phyloP scores from a whole-genome alignment of 1,140 invertebrate species.

The Galendromus occidentalis region DNA sequence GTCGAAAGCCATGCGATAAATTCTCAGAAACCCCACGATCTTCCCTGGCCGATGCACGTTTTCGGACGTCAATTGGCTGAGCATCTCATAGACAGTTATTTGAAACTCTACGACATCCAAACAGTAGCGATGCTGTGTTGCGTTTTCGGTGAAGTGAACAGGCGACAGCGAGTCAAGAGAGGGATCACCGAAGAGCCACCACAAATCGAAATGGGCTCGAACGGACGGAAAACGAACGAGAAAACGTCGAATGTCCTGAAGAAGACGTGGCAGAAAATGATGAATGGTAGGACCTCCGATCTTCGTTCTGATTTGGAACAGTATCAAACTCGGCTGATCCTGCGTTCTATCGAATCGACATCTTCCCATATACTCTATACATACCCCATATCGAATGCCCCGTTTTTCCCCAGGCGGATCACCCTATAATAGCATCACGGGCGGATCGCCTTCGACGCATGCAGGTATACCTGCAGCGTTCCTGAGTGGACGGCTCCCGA shows the following conservation, averaged over 20 bases:
- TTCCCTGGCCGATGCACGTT: constrained; percentile 54
- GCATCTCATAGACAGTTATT: constrained; percentile 40
- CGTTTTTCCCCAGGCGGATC: constrained; percentile 44
- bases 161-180: background rate
- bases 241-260: constrained; percentile 3
- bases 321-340: background rate
- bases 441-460: background rate
- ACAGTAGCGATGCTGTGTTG: constrained; percentile 80
- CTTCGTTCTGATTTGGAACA: background rate
- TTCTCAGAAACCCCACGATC: constrained; percentile 25
- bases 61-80: constrained; percentile 64
- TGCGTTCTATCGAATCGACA: background rate
- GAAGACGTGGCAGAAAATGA: constrained; percentile 9
- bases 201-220: constrained; percentile 26
- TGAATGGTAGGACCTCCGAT: background rate
- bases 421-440: constrained; percentile 49
- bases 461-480: background rate
- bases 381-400: background rate
- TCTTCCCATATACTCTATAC: too few relatives aligned
- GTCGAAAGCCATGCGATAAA: constrained; percentile 8
- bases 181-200: constrained; percentile 22
- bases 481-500: background rate
- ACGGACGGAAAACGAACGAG: constrained; percentile 25
- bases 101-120: constrained; percentile 55
- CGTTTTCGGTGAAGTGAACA: constrained; percentile 39